Base-by-base conservation (phyloP, 2,113 vertebrate genomes). In the Leucosticte australis region DNA sequence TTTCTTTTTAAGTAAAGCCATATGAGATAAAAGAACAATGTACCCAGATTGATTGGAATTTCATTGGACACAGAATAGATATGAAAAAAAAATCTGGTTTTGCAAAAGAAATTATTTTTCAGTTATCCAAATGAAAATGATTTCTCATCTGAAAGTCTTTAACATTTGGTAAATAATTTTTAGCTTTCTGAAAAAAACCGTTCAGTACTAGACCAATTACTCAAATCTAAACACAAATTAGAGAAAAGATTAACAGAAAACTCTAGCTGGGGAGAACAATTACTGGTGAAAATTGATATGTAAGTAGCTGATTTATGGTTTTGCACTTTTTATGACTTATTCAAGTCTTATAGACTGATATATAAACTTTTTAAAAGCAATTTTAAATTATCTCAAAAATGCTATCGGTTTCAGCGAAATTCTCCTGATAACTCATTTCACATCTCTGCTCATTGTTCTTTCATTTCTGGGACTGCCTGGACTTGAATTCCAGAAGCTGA, bases 11-110 rank as follows among this genome's bases (percentile, higher is more conserved):
- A 64, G 2, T 50, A 64, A 86, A 79, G 35, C 10, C 30, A 20
- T 23, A 9, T 41, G 23, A 92, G 31, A 37, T 23, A 77, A 39
- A 69, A 87, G 6, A 82, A 33, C 9, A 55, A 62, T 8, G 8
- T 42, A 57, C 3, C 7, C 12, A 27, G 3, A 7, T 57, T 0
- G 3, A 27, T 1, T n/a, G 11, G 4, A 15, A 41, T 65, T 94
- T 84, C 15, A 41, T 0, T 41, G 7, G 18, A 26, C 23, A 31
- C 3, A 5, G 46, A 62, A 78, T 8, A 46, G 15, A 37, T 47
- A 44, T 5, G 6, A 33, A 85, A 35, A 59, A 59, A 59, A 74
- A 65, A 68, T 18, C 3, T 62, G 3, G 0, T 57, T 89, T 74
- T 84, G 7, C 10, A 57, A 64, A 73, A 76, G 0, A 28, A 55